Conservation (phyloP, 1,140 invertebrate species). For the Magallana ariakensis region DNA sequence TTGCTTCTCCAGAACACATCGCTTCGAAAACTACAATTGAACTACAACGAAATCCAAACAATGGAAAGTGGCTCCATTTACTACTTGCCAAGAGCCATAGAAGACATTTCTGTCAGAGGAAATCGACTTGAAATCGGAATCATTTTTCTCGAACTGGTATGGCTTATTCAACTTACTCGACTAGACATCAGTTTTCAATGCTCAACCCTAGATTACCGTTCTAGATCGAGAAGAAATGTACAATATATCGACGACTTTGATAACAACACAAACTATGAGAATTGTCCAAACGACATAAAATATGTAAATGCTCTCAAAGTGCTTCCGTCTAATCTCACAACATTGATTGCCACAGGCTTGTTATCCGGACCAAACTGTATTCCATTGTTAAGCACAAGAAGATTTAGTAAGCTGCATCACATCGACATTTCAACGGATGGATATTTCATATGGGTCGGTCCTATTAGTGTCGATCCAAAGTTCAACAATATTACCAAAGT, state of each 20-base stretch:
- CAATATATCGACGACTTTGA: no score
- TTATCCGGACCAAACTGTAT: no score
- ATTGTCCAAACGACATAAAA: no score
- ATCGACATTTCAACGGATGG: no score
- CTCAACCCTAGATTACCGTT: no score
- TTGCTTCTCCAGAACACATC: not conserved
- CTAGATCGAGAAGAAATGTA: no score
- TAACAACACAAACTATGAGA: not conserved
- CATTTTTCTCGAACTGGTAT: not conserved
- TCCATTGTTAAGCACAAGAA: no score
- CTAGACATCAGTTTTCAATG: no score
- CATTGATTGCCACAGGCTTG: no score
- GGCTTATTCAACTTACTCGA: not conserved
- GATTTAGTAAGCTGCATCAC: no score
- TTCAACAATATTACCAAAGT: not conserved
- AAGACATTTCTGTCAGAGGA: not conserved
- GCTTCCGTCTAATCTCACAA: no score
- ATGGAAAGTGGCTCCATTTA: not conserved
- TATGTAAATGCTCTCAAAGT: no score
- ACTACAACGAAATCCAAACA: conserved; percentile 1
- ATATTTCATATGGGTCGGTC: not conserved
- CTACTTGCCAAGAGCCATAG: not conserved
- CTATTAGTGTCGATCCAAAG: not conserved
- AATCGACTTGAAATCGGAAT: not conserved
- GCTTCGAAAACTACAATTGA: not conserved